Percentiles rank a stretch among this genome's conserved stretches.
phyloP scores from a whole-genome alignment of 2,888 invertebrate species.

The Capitulum mitella region DNA sequence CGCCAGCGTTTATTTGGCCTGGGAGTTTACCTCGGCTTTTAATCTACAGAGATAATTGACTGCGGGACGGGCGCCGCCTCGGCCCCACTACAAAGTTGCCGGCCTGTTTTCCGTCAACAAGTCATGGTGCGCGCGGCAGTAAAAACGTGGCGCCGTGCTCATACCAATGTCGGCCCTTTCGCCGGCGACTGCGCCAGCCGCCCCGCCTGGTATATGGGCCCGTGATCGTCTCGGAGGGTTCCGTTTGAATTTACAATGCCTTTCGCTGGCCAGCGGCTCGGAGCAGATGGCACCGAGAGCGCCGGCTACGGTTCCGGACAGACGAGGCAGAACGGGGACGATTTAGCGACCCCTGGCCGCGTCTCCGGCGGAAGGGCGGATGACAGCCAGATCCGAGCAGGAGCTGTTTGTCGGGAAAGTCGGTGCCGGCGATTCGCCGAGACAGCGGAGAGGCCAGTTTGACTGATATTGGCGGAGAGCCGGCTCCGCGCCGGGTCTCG shows the following conservation, averaged over 20 bases:
- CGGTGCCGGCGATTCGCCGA: no score
- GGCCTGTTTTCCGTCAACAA: neutral
- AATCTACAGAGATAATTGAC: neutral
- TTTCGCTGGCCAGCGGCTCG: no score
- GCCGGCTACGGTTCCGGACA: no score
- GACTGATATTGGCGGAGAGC: no score
- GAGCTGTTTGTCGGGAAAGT: no score
- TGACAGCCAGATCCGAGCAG: no score
- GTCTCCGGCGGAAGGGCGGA: no score
- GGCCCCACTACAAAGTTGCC: neutral
- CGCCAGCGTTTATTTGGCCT: neutral
- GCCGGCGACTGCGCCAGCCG: neutral
- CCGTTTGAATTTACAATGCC: neutral
- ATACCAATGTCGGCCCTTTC: neutral
- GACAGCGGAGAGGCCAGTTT: no score
- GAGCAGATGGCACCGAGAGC: no score
- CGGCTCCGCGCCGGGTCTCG: no score
- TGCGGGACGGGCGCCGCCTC: neutral
- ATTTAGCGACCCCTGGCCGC: no score
- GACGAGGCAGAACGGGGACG: no score
- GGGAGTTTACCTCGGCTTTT: neutral
- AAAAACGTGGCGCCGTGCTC: neutral
- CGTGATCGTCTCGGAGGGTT: neutral
- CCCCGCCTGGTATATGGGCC: neutral
- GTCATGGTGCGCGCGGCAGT: neutral